These are phyloP conservation scores for Microctenopoma stevenorrisi DNA, from an alignment of 2,797 vertebrate species.

Conservation along the genomic window DNA sequence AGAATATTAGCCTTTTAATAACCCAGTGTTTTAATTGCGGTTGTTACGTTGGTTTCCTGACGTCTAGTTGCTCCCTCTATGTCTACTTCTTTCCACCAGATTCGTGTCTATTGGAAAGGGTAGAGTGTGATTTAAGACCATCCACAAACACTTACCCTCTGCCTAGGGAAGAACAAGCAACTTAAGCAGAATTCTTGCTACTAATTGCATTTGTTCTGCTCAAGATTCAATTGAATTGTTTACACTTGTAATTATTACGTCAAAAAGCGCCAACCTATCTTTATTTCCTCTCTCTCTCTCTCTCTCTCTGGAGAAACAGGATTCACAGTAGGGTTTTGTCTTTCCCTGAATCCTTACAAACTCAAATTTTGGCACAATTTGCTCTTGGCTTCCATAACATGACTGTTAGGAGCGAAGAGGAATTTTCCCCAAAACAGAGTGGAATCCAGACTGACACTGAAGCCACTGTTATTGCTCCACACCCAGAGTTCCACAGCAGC, in stretches of 20 bases:
- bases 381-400: constrained; percentile 66
- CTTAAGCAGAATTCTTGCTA: constrained; percentile 68
- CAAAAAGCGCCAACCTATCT: constrained; percentile 59
- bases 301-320: constrained; percentile 27
- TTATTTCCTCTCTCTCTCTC: constrained; percentile 17
- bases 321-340: constrained; percentile 74
- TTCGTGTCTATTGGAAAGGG: not conserved
- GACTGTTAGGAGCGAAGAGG: constrained; percentile 67
- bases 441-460: constrained; percentile 77
- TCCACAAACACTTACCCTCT: constrained; percentile 46
- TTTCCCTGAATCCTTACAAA: constrained; percentile 56
- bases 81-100: constrained; percentile 1
- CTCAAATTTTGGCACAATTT: constrained; percentile 72
- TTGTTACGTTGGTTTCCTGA: constrained; percentile 15
- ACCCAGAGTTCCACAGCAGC: constrained; percentile 61
- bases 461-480: constrained; percentile 76
- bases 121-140: constrained; percentile 30
- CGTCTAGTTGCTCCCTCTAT: not conserved
- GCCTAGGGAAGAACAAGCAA: constrained; percentile 33
- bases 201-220: constrained; percentile 75
- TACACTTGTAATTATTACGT: constrained; percentile 55
- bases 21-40: constrained; percentile 13
- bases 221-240: constrained; percentile 72
- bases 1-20: constrained; percentile 54
- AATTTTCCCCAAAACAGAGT: constrained; percentile 79